These are phyloP conservation scores for Saccopteryx leptura DNA, from an alignment of 2,113 vertebrate species.

Conservation along the genomic window DNA sequence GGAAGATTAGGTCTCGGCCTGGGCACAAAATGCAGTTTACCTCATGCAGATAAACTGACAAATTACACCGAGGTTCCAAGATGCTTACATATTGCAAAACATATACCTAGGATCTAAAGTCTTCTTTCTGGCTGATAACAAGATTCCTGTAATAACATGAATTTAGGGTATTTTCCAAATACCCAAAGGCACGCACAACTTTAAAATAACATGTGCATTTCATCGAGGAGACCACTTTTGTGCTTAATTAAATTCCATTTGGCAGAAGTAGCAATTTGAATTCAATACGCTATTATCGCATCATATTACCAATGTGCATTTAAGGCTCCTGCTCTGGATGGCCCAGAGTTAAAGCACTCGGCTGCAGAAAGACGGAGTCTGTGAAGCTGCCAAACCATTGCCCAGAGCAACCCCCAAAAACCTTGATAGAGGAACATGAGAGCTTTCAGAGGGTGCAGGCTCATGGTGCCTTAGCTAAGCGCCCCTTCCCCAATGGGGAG, in stretches of 20 bases:
- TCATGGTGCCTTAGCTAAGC: neutral
- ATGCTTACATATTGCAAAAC: conserved; percentile 76
- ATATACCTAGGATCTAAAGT: conserved; percentile 73
- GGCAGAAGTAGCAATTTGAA: conserved; percentile 78
- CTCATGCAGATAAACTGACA: conserved; percentile 71
- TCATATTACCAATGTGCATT: conserved; percentile 50
- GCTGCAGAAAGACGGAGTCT: conserved; percentile 36
- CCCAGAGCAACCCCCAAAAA: neutral
- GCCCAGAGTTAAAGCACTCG: conserved; percentile 31
- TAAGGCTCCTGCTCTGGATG: conserved; percentile 60
- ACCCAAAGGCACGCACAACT: conserved; percentile 73
- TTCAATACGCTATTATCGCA: conserved; percentile 73
- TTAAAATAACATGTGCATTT: conserved; percentile 80
- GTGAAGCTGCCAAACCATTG: conserved; percentile 51
- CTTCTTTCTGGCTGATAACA: conserved; percentile 75
- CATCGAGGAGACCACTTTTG: conserved; percentile 79
- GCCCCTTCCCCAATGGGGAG: neutral
- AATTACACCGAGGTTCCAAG: conserved; percentile 68
- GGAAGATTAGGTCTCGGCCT: conserved; percentile 62
- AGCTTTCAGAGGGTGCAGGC: neutral
- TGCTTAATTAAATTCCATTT: conserved; percentile 84
- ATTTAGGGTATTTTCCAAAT: conserved; percentile 82
- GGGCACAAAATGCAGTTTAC: conserved; percentile 67
- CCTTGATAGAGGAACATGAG: neutral
- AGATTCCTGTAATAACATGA: conserved; percentile 80